Conservation (phyloP, 1,140 invertebrate species). For the Dendroctonus valens region DNA sequence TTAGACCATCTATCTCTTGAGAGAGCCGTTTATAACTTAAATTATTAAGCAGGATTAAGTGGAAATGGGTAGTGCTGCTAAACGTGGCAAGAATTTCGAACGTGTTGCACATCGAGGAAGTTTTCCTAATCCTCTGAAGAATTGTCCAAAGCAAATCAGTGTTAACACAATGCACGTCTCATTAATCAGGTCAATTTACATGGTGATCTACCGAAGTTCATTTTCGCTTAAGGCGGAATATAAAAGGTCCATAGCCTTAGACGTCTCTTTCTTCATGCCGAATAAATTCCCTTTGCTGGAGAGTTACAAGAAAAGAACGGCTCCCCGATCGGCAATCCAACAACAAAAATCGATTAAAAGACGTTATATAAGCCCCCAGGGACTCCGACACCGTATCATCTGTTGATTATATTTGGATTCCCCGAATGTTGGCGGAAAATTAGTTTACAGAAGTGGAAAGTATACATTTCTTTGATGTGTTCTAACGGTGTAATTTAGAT, state of each 20-base stretch:
- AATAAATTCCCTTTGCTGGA: conserved; percentile 19
- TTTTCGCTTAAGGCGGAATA: conserved; percentile 1
- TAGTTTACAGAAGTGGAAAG: too few species aligned
- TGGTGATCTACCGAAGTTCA: neutral
- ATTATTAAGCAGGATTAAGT: conserved; percentile 26
- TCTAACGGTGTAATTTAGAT: too few species aligned
- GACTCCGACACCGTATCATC: conserved; percentile 23
- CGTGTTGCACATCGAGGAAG: conserved; percentile 15
- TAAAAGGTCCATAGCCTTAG: conserved; percentile 10
- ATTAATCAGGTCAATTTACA: neutral
- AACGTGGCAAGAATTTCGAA: conserved; percentile 21
- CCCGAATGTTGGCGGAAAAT: too few species aligned
- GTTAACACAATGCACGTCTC: neutral
- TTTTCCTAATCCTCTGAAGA: conserved; percentile 1
- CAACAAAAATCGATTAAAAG: conserved; percentile 32
- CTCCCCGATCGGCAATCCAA: conserved; percentile 25
- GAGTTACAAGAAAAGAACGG: conserved; percentile 24
- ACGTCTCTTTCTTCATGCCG: conserved; percentile 2
- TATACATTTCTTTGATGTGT: too few species aligned
- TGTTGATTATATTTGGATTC: conserved; percentile 22
- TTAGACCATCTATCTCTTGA: neutral
- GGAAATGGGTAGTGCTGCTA: conserved; percentile 22
- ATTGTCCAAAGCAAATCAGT: conserved; percentile 4
- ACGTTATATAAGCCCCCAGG: conserved; percentile 22
- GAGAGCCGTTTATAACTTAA: conserved; percentile 5